Percentiles rank a stretch among this genome's conserved stretches.
Conservation (phyloP, 2,113 vertebrate genomes). For the Amphilophus citrinellus region DNA sequence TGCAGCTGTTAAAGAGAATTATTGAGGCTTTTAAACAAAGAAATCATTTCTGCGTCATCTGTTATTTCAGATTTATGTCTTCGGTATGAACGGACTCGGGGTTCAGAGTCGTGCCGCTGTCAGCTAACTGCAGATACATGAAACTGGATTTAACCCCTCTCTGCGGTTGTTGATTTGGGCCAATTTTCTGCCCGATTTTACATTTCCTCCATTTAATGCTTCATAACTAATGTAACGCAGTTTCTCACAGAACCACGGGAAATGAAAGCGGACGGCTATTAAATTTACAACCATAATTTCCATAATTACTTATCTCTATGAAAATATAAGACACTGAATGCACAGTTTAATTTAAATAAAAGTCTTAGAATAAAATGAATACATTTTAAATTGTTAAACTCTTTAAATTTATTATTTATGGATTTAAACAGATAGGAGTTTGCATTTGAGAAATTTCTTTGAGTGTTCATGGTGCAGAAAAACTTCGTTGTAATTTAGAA, state of each 20-base stretch:
- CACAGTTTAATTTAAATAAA: conserved; percentile 12
- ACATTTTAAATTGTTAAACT: neutral
- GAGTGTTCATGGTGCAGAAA: neutral
- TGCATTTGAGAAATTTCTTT: neutral
- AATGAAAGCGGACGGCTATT: neutral
- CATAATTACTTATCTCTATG: conserved; percentile 7
- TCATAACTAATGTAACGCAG: conserved; percentile 1
- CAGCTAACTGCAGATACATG: neutral
- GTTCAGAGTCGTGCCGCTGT: neutral
- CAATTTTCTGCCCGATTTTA: conserved; percentile 1
- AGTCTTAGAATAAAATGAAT: neutral
- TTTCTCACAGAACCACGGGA: conserved; percentile 9
- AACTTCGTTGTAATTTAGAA: neutral
- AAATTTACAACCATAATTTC: conserved; percentile 5
- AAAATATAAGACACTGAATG: neutral
- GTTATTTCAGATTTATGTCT: neutral
- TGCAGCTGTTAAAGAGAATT: neutral
- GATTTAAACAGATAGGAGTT: neutral
- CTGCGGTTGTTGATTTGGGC: neutral
- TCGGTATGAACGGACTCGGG: neutral
- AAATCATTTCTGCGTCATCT: neutral
- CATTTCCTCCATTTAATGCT: conserved; percentile 13
- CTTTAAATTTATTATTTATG: neutral
- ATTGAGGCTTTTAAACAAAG: neutral
- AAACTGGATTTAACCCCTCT: neutral